Base-by-base conservation (phyloP, 1,140 invertebrate species). In the Lasioglossum baleicum region DNA sequence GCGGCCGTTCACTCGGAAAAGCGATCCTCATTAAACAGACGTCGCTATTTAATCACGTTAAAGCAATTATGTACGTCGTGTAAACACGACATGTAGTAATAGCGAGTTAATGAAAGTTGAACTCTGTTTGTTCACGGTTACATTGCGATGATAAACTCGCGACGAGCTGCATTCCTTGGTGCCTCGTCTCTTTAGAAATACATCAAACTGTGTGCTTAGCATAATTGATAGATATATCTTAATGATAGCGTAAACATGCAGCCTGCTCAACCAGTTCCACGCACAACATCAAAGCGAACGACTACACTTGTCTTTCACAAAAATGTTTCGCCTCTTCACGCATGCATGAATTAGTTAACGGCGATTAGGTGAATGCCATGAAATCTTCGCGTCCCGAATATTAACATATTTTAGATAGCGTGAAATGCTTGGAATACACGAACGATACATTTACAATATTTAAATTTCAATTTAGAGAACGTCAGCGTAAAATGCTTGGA, bases 1-100 rank as follows among this genome's bases (percentile, higher is more conserved):
- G 2, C 26, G 20, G 17, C 22, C 48, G 7, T 68, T 60, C 35
- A 31, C 17, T 2, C 7, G n/a, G 15, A 48, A 11, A n/a, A 35
- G 40, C 13, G 64, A 22, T 26, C 22, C 17, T 6, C 10, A 7
- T 20, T 26, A 7, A 67, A 60, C 11, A 58, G 22, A 31, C 64
- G 35, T 42, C 22, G 44, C 17, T 7, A 44, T 67, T 68, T 58
- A 67, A 75, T 44, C 51, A 44, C 20, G 15, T 75, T 58, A 67
- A 67, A 7, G 20, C 20, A 65, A 53, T 40, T 74, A 20, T n/a
- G 53, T 53, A 13, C 48, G 53, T 26, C n/a, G 17, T 22, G 35
- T n/a, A 51, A 74, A 64, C n/a, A 51, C 26, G n/a, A 17, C 1
- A 51, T 51, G 26, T 64, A 75, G 31, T 35, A 67, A 44, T 58